Conservation (phyloP, 2,888 invertebrate genomes). For the Ectobius pallidus region DNA sequence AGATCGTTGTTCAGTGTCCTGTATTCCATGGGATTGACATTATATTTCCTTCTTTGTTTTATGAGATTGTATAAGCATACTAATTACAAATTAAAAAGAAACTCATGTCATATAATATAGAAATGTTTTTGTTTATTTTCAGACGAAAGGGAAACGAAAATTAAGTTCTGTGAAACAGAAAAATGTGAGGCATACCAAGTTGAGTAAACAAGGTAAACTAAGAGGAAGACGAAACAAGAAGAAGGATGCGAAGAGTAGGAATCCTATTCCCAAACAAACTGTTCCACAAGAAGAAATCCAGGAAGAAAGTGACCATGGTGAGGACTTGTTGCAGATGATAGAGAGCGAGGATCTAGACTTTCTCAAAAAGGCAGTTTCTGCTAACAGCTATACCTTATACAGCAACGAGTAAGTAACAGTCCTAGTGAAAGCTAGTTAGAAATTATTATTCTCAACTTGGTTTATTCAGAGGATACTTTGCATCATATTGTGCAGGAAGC, state of each 20-base stretch:
- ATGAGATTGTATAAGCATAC: too few relatives aligned
- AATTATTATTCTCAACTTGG: too few relatives aligned
- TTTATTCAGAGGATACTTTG: too few relatives aligned
- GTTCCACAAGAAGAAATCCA: constrained; percentile 28
- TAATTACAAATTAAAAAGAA: too few relatives aligned
- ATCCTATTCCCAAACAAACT: neutral
- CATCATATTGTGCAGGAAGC: too few relatives aligned
- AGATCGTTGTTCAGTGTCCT: too few relatives aligned
- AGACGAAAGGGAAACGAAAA: constrained; percentile 60
- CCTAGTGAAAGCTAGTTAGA: too few relatives aligned
- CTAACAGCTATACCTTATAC: constrained; percentile 50
- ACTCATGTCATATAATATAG: too few relatives aligned
- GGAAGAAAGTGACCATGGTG: constrained; percentile 56
- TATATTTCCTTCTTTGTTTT: too few relatives aligned
- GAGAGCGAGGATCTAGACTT: constrained; percentile 63
- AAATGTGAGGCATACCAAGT: constrained; percentile 64
- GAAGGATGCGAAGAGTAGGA: constrained; percentile 10
- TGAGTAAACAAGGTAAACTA: constrained; percentile 61
- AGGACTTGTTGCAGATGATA: constrained; percentile 64
- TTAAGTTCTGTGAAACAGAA: constrained; percentile 63
- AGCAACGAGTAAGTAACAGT: too few relatives aligned
- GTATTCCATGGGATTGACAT: too few relatives aligned
- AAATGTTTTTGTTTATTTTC: constrained; percentile 37
- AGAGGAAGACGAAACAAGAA: constrained; percentile 48
- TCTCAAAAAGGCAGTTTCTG: constrained; percentile 56